phyloP scores from a whole-genome alignment of 2,113 vertebrate species.

The Acanthisitta chloris region DNA sequence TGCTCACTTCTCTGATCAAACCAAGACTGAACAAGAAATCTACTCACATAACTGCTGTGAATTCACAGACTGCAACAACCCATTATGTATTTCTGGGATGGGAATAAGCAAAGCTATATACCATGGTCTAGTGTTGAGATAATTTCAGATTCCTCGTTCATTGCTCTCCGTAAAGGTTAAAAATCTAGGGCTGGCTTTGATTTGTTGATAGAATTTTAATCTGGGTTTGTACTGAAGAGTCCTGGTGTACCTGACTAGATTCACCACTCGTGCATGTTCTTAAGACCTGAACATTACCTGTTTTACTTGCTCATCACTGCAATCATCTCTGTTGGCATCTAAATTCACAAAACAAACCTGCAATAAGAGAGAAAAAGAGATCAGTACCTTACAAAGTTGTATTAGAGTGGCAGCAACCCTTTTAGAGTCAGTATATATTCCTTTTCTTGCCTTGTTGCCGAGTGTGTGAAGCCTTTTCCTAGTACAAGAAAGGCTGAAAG shows the following conservation, averaged over 20 bases:
- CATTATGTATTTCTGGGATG: not conserved
- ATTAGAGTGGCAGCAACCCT: not conserved
- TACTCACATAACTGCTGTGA: not conserved
- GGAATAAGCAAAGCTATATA: not conserved
- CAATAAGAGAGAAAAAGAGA: conserved; percentile 7
- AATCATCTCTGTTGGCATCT: conserved; percentile 77
- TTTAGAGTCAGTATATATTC: not conserved
- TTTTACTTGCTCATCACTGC: conserved; percentile 73
- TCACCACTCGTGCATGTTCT: not conserved
- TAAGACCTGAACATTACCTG: conserved; percentile 69
- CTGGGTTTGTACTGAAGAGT: not conserved
- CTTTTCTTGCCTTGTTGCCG: not conserved
- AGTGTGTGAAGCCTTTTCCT: not conserved
- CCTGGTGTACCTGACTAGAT: not conserved
- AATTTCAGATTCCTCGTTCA: not conserved
- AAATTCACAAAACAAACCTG: conserved; percentile 96
- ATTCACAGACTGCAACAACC: not conserved
- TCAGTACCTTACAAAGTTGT: not conserved
- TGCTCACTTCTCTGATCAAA: not conserved
- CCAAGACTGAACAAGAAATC: not conserved
- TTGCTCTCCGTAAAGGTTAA: not conserved
- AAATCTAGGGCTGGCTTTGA: not conserved
- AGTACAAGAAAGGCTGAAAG: not conserved
- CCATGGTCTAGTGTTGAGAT: not conserved
- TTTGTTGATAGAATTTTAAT: not conserved